Evolutionary conservation across 2,888 invertebrate genomes (phyloP), one percentile per base, ranked within the genome.

Genomic region (Torymus tubicola): DNA sequence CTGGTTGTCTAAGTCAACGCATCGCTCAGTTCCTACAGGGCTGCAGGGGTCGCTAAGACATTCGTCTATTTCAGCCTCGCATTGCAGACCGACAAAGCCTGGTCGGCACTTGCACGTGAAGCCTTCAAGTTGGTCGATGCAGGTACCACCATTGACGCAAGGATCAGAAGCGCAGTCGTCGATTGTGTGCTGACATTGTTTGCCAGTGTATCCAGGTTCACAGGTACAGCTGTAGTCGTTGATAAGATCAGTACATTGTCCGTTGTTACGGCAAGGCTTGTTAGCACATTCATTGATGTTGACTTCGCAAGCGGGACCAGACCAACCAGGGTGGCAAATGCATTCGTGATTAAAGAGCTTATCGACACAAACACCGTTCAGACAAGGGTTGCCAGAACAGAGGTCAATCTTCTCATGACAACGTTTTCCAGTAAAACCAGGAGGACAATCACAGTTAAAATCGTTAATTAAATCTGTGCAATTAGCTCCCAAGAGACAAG

Each of bases 351-450:
- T 93, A 90, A 96, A 97, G 0, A 98, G 92, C 86, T 95, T 95
- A 88, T 99, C 99, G 0, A 97, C 95, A 88, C 99, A 99, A 60
- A 97, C 93, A 14, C 98, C 98, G 89, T 99, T 97, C 86, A 96
- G 94, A 91, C 99, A 99, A 0, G 99, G 98, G 86, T 94, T 95
- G 72, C 95, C 95, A 0, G 95, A 93, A 89, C 99, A 99, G 2
- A 99, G 93, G 88, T 99, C 96, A 75, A 99, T 96, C 89, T 99
- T 99, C 85, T 96, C 95, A 86, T 99, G 97, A 87, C 99, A 99
- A 57, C 98, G 94, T 91, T 98, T 98, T 58, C 99, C 99, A 13
- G 96, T 95, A 88, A 98, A 99, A 57, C 99, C 99, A 58, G 96
- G 93, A 5, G 98, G 97, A 91, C 99, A 99, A 11, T 95, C 93